Base-by-base conservation (phyloP, 53 echinoderm and acorn worm genomes). In the Luidia sarsii region DNA sequence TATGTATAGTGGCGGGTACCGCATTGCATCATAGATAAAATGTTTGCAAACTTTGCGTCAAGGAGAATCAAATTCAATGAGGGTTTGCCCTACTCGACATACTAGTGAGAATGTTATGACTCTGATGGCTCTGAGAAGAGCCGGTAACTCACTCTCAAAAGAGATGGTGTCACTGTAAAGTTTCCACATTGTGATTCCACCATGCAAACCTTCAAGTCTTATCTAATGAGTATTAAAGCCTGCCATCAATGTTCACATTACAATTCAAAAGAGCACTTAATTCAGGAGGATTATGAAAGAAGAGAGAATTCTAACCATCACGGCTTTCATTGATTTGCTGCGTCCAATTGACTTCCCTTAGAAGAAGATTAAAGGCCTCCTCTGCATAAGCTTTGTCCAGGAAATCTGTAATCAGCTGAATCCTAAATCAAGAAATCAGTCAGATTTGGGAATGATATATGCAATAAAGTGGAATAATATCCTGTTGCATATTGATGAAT, bases 321-420 rank as follows among this genome's bases (percentile, higher is more conserved):
- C 53, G 48, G 23, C 35, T 63, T 29, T 52, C 41, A 24, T 80
- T 90, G 10, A 34, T 31, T 38, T 70, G 70, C 11, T 86, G 90
- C 55, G 57, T 53, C 81, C 72, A 90, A 20, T 39, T 4, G 4
- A 81, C 27, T 38, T 71, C 64, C 15, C 56, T 32, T 1, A 52
- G 1, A 25, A 86, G 71, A 70, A 16, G 36, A 3, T 1, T 18
- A 31, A 75, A 80, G 29, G 54, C 33, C 24, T 46, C 19, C 25
- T 62, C 45, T 21, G 87, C 68, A 46, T 91, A 70, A 23, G 48
- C 80, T 29, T 64, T 36, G 39, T 0, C 11, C 13, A 91, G 36
- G 43, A 91, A 91, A 49, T 91, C 45, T 48, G 39, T 39, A 19
- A 67, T 37, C 33, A 67, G 71, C 30, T 50, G 45, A 25, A 91